Conservation (phyloP, 2,888 invertebrate genomes). For the Toxonevra muliebris region DNA sequence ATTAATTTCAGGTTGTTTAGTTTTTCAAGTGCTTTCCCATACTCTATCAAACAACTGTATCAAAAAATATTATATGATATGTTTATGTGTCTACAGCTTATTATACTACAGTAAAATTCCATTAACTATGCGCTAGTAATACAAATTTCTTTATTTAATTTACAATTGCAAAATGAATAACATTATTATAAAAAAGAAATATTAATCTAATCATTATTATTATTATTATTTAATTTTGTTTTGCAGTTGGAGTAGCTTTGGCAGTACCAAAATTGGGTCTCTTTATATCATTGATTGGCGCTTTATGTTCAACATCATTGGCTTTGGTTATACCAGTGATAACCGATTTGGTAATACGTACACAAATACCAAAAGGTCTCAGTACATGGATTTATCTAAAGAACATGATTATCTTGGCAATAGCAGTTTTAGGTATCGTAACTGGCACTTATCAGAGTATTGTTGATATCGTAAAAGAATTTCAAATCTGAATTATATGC, state of each 20-base stretch:
- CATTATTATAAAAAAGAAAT: background rate
- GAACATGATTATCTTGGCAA: slow-evolving; percentile 71
- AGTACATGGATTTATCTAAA: slow-evolving; percentile 67
- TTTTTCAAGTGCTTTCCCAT: no score
- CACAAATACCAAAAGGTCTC: slow-evolving; percentile 69
- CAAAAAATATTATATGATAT: no score
- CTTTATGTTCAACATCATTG: slow-evolving; percentile 86
- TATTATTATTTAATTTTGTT: background rate
- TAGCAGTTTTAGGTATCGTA: slow-evolving; percentile 76
- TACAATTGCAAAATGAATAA: background rate
- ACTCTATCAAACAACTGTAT: no score
- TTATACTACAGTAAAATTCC: no score
- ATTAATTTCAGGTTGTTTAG: no score
- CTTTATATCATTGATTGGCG: slow-evolving; percentile 92
- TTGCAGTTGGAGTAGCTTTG: slow-evolving; percentile 83
- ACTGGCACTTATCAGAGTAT: slow-evolving; percentile 82
- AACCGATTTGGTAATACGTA: slow-evolving; percentile 79
- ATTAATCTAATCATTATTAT: background rate
- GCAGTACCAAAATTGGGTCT: slow-evolving; percentile 85
- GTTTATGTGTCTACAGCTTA: no score
- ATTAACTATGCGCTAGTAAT: background rate
- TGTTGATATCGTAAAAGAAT: slow-evolving; percentile 67
- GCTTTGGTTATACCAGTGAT: slow-evolving; percentile 89
- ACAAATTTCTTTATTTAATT: background rate
- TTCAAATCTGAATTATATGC: slow-evolving; percentile 34